Evolutionary conservation across 2,797 vertebrate genomes (phyloP).

Genomic region (Hylomyscus alleni): DNA sequence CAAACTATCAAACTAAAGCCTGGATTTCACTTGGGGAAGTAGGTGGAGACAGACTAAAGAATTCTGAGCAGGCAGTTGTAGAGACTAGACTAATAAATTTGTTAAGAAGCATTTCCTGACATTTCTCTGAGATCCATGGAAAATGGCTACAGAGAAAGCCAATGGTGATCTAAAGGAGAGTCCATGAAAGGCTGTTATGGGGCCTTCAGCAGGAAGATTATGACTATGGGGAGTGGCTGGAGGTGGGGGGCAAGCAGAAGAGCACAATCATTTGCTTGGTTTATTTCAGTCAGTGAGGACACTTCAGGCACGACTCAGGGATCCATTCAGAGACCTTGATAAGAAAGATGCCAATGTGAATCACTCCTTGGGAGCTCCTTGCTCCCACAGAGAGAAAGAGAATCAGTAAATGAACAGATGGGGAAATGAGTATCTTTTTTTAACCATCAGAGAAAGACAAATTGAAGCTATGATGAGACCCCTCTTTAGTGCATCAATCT

Average conservation of each 20-base stretch:
- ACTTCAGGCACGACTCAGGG: not conserved
- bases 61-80: constrained; percentile 3
- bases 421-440: constrained; percentile 51
- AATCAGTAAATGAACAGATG: constrained; percentile 57
- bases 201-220: not conserved
- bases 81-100: not conserved
- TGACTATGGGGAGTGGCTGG: not conserved
- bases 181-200: not conserved
- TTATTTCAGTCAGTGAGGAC: not conserved
- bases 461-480: constrained; percentile 5
- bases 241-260: not conserved
- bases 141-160: not conserved
- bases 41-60: not conserved
- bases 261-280: not conserved
- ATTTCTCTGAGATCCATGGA: not conserved
- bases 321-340: not conserved
- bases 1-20: constrained; percentile 15
- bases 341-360: not conserved
- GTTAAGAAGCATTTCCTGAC: not conserved
- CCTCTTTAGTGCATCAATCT: not conserved
- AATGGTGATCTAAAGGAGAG: not conserved
- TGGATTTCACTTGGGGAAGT: not conserved
- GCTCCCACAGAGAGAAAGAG: not conserved
- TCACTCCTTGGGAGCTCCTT: not conserved
- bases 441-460: constrained; percentile 46